These are phyloP conservation scores for Salpingus planirostris DNA, from an alignment of 2,888 invertebrate genomes.

Conservation along the genomic window DNA sequence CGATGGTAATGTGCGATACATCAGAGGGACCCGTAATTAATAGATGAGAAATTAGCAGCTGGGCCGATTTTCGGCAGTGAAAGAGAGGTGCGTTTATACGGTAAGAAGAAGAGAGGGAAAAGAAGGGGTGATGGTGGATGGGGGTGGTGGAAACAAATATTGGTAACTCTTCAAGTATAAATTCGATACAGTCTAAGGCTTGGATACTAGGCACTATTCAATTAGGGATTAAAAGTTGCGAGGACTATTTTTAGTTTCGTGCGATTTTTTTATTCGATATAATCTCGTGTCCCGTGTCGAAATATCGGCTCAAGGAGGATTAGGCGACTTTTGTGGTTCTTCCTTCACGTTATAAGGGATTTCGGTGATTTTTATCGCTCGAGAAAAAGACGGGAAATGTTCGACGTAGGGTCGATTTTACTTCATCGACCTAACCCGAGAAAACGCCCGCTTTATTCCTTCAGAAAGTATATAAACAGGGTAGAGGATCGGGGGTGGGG, in stretches of 20 bases:
- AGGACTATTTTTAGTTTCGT: conserved; percentile 20
- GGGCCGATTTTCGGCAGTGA: too few relatives aligned
- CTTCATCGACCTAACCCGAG: too few relatives aligned
- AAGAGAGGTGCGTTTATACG: too few relatives aligned
- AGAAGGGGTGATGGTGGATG: not conserved
- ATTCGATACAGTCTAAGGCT: too few relatives aligned
- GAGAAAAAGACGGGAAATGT: too few relatives aligned
- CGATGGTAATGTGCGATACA: too few relatives aligned
- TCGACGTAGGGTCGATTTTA: too few relatives aligned
- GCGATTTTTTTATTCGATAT: conserved; percentile 24
- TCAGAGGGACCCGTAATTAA: conserved; percentile 28
- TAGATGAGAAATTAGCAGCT: conserved; percentile 30
- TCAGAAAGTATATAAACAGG: not conserved
- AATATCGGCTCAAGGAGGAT: conserved; percentile 26
- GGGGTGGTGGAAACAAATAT: conserved; percentile 24
- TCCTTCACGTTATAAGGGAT: conserved; percentile 5
- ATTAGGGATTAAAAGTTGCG: conserved; percentile 18
- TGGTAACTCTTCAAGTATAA: too few relatives aligned
- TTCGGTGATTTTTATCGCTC: too few relatives aligned
- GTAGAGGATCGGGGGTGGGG: conserved; percentile 1
- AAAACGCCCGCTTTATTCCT: not conserved
- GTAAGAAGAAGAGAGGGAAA: conserved; percentile 1
- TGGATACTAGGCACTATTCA: too few relatives aligned
- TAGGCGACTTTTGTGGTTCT: conserved; percentile 12
- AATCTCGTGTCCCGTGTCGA: conserved; percentile 17